Evolutionary conservation across 2,113 vertebrate species (phyloP).

Genomic region (Anoura caudifer): DNA sequence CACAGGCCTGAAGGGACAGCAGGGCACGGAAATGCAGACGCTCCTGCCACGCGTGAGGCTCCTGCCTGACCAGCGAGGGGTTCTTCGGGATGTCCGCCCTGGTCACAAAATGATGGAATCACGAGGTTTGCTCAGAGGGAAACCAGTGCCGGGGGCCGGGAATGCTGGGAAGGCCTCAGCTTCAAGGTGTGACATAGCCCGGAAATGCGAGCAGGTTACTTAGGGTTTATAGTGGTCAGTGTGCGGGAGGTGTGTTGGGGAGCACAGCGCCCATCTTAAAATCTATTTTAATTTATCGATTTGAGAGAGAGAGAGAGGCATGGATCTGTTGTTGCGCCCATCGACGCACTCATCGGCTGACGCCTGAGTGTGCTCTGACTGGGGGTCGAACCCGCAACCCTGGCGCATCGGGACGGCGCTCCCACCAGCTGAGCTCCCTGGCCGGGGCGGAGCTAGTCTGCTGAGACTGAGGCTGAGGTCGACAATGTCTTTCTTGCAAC

Average conservation of each 20-base stretch:
- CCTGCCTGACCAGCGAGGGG: rapidly evolving
- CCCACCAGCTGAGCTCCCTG: too few species aligned
- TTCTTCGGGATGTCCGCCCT: rapidly evolving
- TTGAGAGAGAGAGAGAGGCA: too few species aligned
- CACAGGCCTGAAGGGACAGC: background rate
- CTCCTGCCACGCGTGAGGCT: rapidly evolving
- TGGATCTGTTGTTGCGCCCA: too few species aligned
- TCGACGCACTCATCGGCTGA: rapidly evolving
- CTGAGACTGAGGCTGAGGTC: too few species aligned
- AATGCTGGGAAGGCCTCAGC: rapidly evolving
- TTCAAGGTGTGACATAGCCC: background rate
- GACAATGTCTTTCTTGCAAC: too few species aligned
- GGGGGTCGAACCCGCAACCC: too few species aligned
- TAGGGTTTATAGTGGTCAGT: rapidly evolving
- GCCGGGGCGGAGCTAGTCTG: too few species aligned
- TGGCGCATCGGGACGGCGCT: background rate
- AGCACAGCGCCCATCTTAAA: too few species aligned
- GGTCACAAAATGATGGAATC: rapidly evolving
- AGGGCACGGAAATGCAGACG: background rate
- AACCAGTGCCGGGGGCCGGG: rapidly evolving
- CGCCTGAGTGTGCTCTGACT: too few species aligned
- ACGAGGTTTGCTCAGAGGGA: rapidly evolving
- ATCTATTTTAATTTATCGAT: too few species aligned
- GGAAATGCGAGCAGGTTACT: rapidly evolving
- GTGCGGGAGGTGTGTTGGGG: rapidly evolving